Evolutionary conservation across 2,888 invertebrate genomes (phyloP).

Genomic region (Drepana falcataria): DNA sequence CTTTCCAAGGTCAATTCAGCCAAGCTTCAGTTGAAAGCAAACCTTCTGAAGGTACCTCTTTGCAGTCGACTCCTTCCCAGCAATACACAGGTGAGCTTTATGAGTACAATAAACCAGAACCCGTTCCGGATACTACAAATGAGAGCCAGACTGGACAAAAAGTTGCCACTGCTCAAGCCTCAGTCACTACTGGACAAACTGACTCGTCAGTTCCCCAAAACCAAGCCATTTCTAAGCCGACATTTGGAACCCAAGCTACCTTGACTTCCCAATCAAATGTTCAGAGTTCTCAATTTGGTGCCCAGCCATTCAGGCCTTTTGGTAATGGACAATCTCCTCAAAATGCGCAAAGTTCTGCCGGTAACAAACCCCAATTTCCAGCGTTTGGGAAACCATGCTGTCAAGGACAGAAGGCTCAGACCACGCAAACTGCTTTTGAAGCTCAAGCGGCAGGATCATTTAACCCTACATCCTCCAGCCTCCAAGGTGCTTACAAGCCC

Average conservation of each 20-base stretch:
- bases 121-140: constrained; percentile 20
- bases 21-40: constrained; percentile 8
- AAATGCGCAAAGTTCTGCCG: constrained; percentile 8
- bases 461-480: constrained; percentile 6
- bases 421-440: constrained; percentile 7
- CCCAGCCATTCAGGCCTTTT: constrained; percentile 17
- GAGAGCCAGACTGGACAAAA: constrained; percentile 4
- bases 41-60: constrained; percentile 6
- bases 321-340: constrained; percentile 8
- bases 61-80: constrained; percentile 19
- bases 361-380: constrained; percentile 17
- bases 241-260: constrained; percentile 7
- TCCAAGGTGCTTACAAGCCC: constrained; percentile 18
- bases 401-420: constrained; percentile 5
- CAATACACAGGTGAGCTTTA: constrained; percentile 42
- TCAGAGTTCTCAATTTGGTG: constrained; percentile 17
- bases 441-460: constrained; percentile 8
- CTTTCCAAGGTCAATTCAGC: constrained; percentile 7
- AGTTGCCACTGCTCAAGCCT: constrained; percentile 13
- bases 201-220: constrained; percentile 4
- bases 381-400: constrained; percentile 14
- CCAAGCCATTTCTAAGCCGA: constrained; percentile 4
- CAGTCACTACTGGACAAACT: constrained; percentile 10
- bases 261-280: constrained; percentile 10
- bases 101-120: constrained; percentile 41